Evolutionary conservation across 2,797 vertebrate genomes (phyloP).

Genomic region (Paratrypauchen microcephalus): DNA sequence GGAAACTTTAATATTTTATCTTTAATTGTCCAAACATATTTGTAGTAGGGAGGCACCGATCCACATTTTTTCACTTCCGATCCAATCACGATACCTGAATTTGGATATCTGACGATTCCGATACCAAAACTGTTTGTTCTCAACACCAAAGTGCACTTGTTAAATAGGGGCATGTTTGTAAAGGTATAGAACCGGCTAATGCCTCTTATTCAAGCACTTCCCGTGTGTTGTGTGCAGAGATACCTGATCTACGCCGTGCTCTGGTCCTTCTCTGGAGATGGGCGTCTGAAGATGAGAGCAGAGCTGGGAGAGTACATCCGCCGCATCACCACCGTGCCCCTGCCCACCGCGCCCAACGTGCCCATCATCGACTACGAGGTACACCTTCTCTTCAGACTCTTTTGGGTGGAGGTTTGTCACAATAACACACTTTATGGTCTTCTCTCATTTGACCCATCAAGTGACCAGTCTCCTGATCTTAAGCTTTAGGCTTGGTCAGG

Average conservation of each 20-base stretch:
- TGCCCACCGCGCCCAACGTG: constrained; percentile 91
- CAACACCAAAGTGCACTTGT: no score
- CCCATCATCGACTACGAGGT: constrained; percentile 99
- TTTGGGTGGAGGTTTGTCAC: not conserved
- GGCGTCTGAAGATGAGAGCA: constrained; percentile 94
- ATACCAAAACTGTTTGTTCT: no score
- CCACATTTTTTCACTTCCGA: no score
- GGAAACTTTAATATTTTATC: no score
- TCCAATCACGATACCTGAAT: no score
- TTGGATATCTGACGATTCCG: no score
- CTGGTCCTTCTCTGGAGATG: constrained; percentile 98
- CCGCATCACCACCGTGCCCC: constrained; percentile 92
- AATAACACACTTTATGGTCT: no score
- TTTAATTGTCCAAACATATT: no score
- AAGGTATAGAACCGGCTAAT: not conserved
- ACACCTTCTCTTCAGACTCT: constrained; percentile 6
- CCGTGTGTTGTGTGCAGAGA: constrained; percentile 71
- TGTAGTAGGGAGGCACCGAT: no score
- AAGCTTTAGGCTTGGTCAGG: no score
- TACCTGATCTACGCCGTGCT: constrained; percentile 95
- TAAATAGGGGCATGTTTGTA: not conserved
- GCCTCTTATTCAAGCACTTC: not conserved
- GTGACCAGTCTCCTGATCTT: no score
- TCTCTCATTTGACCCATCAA: no score
- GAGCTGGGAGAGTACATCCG: constrained; percentile 98